phyloP scores from a whole-genome alignment of 2,888 invertebrate genomes.

The Scaptomyza cyrtandrae region DNA sequence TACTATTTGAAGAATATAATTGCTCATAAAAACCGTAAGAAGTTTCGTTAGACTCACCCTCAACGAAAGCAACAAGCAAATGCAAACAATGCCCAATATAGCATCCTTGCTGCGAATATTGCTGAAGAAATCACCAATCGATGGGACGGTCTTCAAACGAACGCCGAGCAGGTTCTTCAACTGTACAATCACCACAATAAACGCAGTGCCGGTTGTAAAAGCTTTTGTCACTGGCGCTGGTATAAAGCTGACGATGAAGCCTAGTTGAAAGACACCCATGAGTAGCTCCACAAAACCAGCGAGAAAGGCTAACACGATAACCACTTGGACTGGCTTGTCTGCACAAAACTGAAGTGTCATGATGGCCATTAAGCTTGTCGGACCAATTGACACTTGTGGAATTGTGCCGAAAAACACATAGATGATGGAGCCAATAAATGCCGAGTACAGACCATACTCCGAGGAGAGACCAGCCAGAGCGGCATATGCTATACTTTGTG shows the following conservation, averaged over 20 bases:
- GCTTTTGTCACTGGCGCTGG: constrained; percentile 93
- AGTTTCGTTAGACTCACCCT: constrained; percentile 85
- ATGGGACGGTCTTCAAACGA: constrained; percentile 84
- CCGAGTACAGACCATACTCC: constrained; percentile 96
- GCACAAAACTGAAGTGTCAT: constrained; percentile 91
- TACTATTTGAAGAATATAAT: too few relatives aligned
- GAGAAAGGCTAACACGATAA: constrained; percentile 91
- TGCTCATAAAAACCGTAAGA: too few relatives aligned
- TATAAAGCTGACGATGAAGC: constrained; percentile 93
- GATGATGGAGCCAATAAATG: constrained; percentile 94
- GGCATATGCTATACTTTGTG: constrained; percentile 97
- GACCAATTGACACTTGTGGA: constrained; percentile 95
- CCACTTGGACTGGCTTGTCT: constrained; percentile 89
- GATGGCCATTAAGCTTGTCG: constrained; percentile 96
- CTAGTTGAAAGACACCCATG: constrained; percentile 93
- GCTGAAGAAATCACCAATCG: constrained; percentile 84
- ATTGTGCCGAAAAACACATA: constrained; percentile 95
- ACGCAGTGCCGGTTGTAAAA: constrained; percentile 93
- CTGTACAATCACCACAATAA: constrained; percentile 91
- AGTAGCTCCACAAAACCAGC: constrained; percentile 91
- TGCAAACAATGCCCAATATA: constrained; percentile 88
- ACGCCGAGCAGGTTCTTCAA: constrained; percentile 90
- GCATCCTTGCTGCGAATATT: constrained; percentile 87
- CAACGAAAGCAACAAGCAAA: constrained; percentile 88
- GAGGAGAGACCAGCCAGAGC: constrained; percentile 92